A percentile compares a stretch with the other conserved stretches of the same genome.
These are phyloP conservation scores for Acrocephalus arundinaceus DNA, from an alignment of 2,113 vertebrate genomes.

Conservation along the genomic window DNA sequence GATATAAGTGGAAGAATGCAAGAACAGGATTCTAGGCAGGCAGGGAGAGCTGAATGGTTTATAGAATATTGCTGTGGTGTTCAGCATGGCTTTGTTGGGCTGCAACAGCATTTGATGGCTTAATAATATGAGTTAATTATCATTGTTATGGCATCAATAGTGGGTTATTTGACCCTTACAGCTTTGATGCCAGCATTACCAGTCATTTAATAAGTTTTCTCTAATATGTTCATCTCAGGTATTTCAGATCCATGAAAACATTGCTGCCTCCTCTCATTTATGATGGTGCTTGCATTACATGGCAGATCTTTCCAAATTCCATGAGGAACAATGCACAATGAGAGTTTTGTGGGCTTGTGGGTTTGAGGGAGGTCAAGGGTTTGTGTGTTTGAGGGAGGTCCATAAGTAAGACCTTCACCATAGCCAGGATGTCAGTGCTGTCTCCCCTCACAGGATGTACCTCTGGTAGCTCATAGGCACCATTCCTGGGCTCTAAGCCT, in stretches of 20 bases:
- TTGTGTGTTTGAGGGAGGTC: not conserved
- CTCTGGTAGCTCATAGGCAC: not conserved
- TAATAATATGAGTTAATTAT: not conserved
- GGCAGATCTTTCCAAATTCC: not conserved
- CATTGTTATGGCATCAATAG: not conserved
- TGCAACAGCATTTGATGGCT: not conserved
- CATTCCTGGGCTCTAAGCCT: not conserved
- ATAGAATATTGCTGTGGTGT: not conserved
- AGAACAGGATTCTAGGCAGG: not conserved
- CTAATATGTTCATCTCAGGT: not conserved
- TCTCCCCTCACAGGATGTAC: not conserved
- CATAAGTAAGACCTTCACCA: not conserved
- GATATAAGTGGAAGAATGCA: not conserved
- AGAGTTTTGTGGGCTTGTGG: not conserved
- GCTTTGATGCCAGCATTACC: not conserved
- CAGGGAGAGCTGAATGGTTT: not conserved
- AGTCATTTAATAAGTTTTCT: not conserved
- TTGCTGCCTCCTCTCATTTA: not conserved
- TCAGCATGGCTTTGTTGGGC: not conserved
- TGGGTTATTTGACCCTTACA: not conserved
- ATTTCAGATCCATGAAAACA: not conserved
- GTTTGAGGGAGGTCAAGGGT: not conserved
- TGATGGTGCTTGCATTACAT: not conserved
- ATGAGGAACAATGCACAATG: not conserved
- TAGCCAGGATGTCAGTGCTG: not conserved